Percentiles rank a stretch among this genome's conserved stretches.
Evolutionary conservation across 2,113 vertebrate species (phyloP).

Genomic region (Sminthopsis crassicaudata): DNA sequence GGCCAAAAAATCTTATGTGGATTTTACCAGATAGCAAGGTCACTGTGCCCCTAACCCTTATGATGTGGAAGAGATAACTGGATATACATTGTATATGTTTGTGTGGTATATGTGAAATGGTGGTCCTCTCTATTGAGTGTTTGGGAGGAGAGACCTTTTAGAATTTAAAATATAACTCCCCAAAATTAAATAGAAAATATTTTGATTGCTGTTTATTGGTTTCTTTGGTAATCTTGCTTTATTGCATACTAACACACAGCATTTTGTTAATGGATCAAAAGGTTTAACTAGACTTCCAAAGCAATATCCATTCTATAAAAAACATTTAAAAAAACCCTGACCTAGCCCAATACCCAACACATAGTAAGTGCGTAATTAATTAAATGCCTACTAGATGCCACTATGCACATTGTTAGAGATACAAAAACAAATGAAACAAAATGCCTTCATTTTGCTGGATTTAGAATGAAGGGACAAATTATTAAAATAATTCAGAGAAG

Average conservation of each 20-base stretch:
- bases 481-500: neutral
- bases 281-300: neutral
- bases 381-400: neutral
- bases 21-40: too few relatives aligned
- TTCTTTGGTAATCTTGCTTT: neutral
- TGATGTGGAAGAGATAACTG: too few relatives aligned
- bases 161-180: too few relatives aligned
- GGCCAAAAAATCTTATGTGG: too few relatives aligned
- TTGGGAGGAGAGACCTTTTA: too few relatives aligned
- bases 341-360: neutral
- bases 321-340: neutral
- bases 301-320: neutral
- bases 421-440: neutral
- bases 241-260: neutral
- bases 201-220: neutral
- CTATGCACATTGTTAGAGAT: neutral
- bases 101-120: too few relatives aligned
- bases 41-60: too few relatives aligned
- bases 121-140: too few relatives aligned
- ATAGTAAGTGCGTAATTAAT: neutral
- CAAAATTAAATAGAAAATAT: neutral
- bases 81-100: neutral
- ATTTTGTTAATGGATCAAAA: neutral
- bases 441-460: neutral
- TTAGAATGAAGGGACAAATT: neutral